Conservation (phyloP, 2,113 vertebrate species). For the Percina caprodes region DNA sequence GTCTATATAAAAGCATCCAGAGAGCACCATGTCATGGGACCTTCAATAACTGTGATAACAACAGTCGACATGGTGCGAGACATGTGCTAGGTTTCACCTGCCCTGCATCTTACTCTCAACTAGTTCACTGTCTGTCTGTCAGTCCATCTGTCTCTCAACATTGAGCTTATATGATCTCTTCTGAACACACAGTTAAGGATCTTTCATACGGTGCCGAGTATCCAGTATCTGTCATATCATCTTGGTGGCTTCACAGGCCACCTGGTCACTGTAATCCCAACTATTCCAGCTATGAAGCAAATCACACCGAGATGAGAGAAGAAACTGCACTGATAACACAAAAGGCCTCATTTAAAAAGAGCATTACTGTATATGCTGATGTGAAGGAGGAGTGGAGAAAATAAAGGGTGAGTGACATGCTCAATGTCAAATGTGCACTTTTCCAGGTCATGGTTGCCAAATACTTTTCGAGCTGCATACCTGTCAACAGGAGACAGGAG, state of each 20-base stretch:
- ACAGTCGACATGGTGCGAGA: background rate
- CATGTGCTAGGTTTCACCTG: constrained; percentile 4
- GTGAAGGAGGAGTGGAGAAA: constrained; percentile 33
- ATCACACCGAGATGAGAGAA: constrained; percentile 54
- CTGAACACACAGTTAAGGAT: constrained; percentile 15
- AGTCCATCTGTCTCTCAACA: constrained; percentile 44
- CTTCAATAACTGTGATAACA: background rate
- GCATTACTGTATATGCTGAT: constrained; percentile 24
- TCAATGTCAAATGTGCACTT: constrained; percentile 74
- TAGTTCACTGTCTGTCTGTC: constrained; percentile 17
- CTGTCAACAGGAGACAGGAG: constrained; percentile 54
- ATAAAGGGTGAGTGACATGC: constrained; percentile 55
- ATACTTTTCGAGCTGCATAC: constrained; percentile 69
- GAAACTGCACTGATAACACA: constrained; percentile 32
- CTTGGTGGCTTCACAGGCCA: constrained; percentile 65
- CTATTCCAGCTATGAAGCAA: constrained; percentile 69
- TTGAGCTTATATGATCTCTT: constrained; percentile 43
- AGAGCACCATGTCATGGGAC: too few relatives aligned
- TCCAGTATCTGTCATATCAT: constrained; percentile 43
- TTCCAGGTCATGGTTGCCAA: constrained; percentile 71
- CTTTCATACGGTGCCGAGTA: constrained; percentile 11
- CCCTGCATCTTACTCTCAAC: constrained; percentile 6
- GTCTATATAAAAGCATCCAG: too few relatives aligned
- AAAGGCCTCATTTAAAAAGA: constrained; percentile 43
- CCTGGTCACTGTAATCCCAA: constrained; percentile 71